Base-by-base conservation (phyloP, 2,113 vertebrate species). In the Oceanites oceanicus region DNA sequence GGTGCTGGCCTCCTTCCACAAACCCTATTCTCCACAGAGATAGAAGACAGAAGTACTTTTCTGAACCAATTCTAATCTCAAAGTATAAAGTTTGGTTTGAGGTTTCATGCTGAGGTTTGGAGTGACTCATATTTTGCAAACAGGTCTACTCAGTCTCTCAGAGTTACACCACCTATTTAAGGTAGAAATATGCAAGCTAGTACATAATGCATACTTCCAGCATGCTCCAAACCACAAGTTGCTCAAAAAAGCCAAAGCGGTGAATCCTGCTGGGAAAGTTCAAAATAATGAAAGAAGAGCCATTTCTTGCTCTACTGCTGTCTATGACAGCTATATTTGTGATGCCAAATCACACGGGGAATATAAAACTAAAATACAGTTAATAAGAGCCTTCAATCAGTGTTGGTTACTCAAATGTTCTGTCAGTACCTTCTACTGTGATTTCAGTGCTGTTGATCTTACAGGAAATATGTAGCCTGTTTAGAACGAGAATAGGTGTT, bases 151-250 rank as follows among this genome's bases (percentile, higher is more conserved):
- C 81, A 66, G 49, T 95, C 95, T 92, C 84, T 92, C 66, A 73
- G 90, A 86, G 77, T 87, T 96, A 92, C 94, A 94, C 94, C 94
- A 96, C 95, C 87, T 94, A 92, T 94, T 97, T 95, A 96, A 97
- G 96, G 95, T 96, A 95, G 92, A 96, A 97, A 96, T 29, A 96
- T 79, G 86, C 94, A 92, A 95, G 92, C 94, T 95, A 66, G 95
- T 92, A 53, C 94, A 97, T 95, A 97, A 97, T 97, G 94, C 94
- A 94, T 90, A 84, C 74, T 56, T 77, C 88, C 90, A 88, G 90
- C 86, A 56, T 38, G 86, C 88, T 97, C 94, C 92, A 97, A 98
- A 98, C 97, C 97, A 98, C 96, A 98, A 97, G 92, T 75, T 93
- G 92, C 91, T 97, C 95, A 92, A 89, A 93, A 97, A 95, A 96